Base-by-base conservation (phyloP, 2,113 vertebrate species). In the Empidonax traillii region DNA sequence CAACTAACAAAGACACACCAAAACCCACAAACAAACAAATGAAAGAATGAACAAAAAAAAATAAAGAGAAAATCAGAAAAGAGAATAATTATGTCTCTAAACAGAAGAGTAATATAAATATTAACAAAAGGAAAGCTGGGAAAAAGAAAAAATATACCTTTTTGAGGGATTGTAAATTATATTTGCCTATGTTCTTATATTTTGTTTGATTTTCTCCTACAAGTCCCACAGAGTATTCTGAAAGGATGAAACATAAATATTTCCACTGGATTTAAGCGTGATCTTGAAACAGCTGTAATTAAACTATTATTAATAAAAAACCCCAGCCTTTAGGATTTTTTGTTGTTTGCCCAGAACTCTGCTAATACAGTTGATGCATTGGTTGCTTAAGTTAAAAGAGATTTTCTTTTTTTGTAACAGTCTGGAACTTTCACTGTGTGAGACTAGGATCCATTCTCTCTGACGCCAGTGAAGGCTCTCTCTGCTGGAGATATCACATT, bases 221-320 rank as follows among this genome's bases (percentile, higher is more conserved):
- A 46, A 62, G 28, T 43, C 46, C n/a, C 30, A 52, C 15, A 37
- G 61, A 51, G 10, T 37, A 65, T 78, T 89, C 75, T 31, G 22
- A 75, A 77, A 87, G 15, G 25, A 43, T 52, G 3, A 58, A 71
- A 35, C 9, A 53, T 41, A 89, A 76, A 55, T 81, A 9, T 59
- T 90, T 93, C 76, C 41, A 44, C 30, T 41, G 35, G 23, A 82
- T 55, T 89, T 83, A 95, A 77, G 83, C 16, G 24, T 74, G 31
- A 49, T 86, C 14, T 92, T 65, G 31, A 93, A 90, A 77, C 5
- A 73, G 9, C 18, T 59, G 31, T 53, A 58, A 80, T 61, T 67
- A 82, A 89, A 82, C 3, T 27, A 75, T 16, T 52, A 85, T 77
- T 44, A 37, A 49, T 47, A 51, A 51, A 51, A 39, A 56, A n/a